Evolutionary conservation across 2,888 invertebrate species (phyloP), one percentile per base, ranked within the genome.

Genomic region (Pimpla rufipes): DNA sequence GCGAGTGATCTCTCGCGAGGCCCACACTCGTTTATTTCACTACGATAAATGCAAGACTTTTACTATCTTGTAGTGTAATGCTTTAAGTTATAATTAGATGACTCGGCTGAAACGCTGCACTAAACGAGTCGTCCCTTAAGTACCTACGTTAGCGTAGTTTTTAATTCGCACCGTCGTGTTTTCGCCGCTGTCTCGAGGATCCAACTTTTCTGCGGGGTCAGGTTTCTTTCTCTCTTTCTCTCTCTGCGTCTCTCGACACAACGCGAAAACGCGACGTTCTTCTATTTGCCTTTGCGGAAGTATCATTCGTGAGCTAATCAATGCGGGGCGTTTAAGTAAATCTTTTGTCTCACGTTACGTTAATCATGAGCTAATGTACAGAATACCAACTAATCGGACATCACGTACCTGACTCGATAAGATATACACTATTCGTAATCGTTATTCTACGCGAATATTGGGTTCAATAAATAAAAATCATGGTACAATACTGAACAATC

Each of bases 41-140:
- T 83, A 83, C 76, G 45, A 66, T 79, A 83, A 83, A 83, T 79
- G 79, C 83, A 59, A 76, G 29, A 71, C 29, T 66, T 59, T 73
- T 35, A 83, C 73, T 71, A 79, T 71, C 47, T 73, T 67, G 73
- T 67, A 37, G 35, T 62, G 29, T 59, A 6, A 64, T 73, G 64
- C 45, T 50, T 77, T 62, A 73, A 68, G 18, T 71, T 67, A 80
- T 73, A 67, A 77, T 57, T 77, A 73, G 52, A 73, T 35, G 73
- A 77, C 68, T 77, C 77, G 76, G 67, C 67, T 77, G 76, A 71
- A 73, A 83, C 64, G 67, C 57, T 76, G 75, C 59, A 62, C 71
- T 66, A 76, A 76, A 76, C 64, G 45, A 71, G 76, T 45, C 66
- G 40, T 62, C 29, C 23, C 59, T 75, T 74, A 83, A 83, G 73